Evolutionary conservation across 2,888 invertebrate genomes (phyloP).

Genomic region (Tillus elongatus): DNA sequence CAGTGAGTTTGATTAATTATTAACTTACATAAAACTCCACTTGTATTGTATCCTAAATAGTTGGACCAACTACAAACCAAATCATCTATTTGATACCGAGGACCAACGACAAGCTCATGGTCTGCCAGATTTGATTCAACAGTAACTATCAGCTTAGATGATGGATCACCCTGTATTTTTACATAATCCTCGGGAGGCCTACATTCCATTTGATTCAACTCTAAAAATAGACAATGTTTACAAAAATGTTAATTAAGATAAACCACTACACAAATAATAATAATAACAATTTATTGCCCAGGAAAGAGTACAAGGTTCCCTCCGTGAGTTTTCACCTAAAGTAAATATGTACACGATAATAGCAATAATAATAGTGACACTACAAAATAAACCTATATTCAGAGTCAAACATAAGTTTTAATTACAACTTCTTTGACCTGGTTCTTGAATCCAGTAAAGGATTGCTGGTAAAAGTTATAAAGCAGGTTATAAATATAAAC

Average conservation of each 20-base stretch:
- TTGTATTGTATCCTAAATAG: slow-evolving; percentile 53
- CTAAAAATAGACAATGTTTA: slow-evolving; percentile 41
- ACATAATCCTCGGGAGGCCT: slow-evolving; percentile 52
- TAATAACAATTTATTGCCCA: no score
- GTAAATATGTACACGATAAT: no score
- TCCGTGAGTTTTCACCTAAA: slow-evolving; percentile 70
- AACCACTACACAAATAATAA: no score
- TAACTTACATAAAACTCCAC: slow-evolving; percentile 65
- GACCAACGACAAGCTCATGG: slow-evolving; percentile 64
- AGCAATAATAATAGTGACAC: no score
- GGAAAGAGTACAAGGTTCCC: slow-evolving; percentile 72
- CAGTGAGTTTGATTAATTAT: no score
- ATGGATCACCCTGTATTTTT: slow-evolving; percentile 56
- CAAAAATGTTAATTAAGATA: no score
- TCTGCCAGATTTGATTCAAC: slow-evolving; percentile 63
- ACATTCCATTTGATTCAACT: slow-evolving; percentile 59
- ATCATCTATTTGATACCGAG: slow-evolving; percentile 61
- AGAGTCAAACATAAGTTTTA: no score
- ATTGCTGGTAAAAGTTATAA: no score
- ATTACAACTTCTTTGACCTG: no score
- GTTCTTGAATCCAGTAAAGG: no score
- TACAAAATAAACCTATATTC: no score
- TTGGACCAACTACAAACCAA: slow-evolving; percentile 54
- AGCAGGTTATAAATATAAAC: no score
- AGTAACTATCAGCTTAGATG: slow-evolving; percentile 47